Conservation (phyloP, 2,888 invertebrate species). For the Tenthredo scrophulariae region DNA sequence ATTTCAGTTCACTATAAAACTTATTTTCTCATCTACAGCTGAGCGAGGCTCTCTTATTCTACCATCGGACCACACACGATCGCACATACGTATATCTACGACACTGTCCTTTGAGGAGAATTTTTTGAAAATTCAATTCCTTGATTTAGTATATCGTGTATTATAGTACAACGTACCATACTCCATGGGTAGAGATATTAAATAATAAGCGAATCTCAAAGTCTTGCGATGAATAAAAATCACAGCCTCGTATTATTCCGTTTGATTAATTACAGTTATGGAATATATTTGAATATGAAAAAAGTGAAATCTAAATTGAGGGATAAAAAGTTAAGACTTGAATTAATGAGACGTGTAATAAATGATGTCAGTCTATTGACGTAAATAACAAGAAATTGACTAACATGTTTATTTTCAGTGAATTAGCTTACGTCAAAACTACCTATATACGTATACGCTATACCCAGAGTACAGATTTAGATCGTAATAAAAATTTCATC, state of each 20-base stretch:
- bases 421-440: slow-evolving; percentile 4
- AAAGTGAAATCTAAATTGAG: slow-evolving; percentile 39
- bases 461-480: not conserved
- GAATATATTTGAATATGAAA: slow-evolving; percentile 22
- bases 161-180: no score
- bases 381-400: slow-evolving; percentile 23
- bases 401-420: not conserved
- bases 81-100: not conserved
- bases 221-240: not conserved
- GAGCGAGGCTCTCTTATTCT: no score
- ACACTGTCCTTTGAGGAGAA: not conserved
- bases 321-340: slow-evolving; percentile 5
- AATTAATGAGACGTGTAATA: slow-evolving; percentile 40
- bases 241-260: not conserved
- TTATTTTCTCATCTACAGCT: not conserved
- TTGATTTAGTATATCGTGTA: no score
- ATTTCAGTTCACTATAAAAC: not conserved
- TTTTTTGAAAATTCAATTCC: not conserved
- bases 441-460: not conserved
- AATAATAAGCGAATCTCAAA: not conserved
- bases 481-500: not conserved
- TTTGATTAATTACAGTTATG: slow-evolving; percentile 20
- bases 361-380: slow-evolving; percentile 26
- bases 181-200: not conserved
- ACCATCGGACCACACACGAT: slow-evolving; percentile 17